These are phyloP conservation scores for Trichogramma pretiosum DNA, from an alignment of 1,140 invertebrate species.

Conservation along the genomic window DNA sequence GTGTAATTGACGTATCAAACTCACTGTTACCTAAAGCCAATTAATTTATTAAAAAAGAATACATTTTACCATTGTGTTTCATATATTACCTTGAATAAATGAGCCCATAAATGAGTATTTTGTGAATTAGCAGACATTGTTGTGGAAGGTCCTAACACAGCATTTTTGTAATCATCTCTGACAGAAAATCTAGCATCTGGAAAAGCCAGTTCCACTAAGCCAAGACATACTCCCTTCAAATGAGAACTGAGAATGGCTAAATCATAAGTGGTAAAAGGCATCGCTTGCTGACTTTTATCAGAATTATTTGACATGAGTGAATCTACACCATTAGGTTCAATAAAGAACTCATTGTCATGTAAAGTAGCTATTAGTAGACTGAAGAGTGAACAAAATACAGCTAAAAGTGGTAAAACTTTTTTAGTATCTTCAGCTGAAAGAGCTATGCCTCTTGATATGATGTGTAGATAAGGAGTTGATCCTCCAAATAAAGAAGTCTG, in stretches of 20 bases:
- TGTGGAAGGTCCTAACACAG: constrained; percentile 34
- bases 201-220: constrained; percentile 82
- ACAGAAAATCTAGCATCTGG: constrained; percentile 64
- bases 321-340: constrained; percentile 23
- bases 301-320: constrained; percentile 2
- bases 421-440: constrained; percentile 57
- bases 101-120: constrained; percentile 48
- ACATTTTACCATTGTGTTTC: too few species aligned
- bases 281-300: constrained; percentile 37
- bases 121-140: constrained; percentile 31
- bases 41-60: constrained; percentile 1
- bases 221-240: constrained; percentile 74
- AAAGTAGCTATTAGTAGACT: constrained; percentile 73
- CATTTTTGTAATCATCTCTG: constrained; percentile 41
- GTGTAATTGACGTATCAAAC: constrained; percentile 70
- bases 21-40: constrained; percentile 44
- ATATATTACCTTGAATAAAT: constrained; percentile 41
- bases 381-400: constrained; percentile 79
- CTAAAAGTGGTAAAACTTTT: constrained; percentile 67
- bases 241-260: constrained; percentile 59
- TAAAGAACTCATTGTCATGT: constrained; percentile 81
- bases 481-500: constrained; percentile 57
- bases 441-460: constrained; percentile 60
- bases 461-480: constrained; percentile 57
- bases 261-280: constrained; percentile 57